These are phyloP conservation scores for Montipora sp. DNA, from an alignment of 64 coral and sea anemone species.

Conservation along the genomic window DNA sequence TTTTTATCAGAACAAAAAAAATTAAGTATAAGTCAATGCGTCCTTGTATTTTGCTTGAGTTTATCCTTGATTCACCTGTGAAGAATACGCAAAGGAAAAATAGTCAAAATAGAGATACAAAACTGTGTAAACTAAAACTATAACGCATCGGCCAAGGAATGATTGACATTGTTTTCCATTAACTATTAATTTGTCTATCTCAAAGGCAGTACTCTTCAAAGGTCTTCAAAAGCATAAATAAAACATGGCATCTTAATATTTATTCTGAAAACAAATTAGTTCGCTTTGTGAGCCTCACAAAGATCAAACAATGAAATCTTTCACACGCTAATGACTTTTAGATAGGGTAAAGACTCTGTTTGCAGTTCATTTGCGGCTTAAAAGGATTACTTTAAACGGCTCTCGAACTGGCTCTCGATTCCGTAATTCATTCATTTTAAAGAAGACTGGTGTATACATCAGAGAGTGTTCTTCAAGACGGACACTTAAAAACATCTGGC, in stretches of 20 bases:
- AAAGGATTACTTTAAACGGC: conserved; percentile 17
- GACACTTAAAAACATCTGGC: background rate
- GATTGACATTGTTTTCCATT: no score
- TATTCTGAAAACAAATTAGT: conserved; percentile 18
- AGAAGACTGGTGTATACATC: background rate
- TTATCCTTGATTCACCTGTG: no score
- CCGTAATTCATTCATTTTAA: background rate
- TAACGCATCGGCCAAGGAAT: no score
- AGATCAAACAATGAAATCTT: conserved; percentile 13
- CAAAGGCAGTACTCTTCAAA: no score
- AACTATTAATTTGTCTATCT: no score
- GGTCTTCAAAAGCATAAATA: background rate
- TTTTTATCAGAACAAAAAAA: no score
- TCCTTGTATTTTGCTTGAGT: no score
- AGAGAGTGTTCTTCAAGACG: background rate
- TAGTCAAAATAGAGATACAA: no score
- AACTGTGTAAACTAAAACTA: no score
- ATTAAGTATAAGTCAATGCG: no score
- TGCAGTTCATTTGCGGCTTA: conserved; percentile 51
- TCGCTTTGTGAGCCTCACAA: background rate
- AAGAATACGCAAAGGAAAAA: no score
- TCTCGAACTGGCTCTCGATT: background rate
- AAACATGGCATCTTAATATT: background rate
- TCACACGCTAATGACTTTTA: conserved; percentile 27
- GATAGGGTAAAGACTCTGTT: background rate